Percentiles rank a stretch among this genome's conserved stretches.
Conservation (phyloP, 2,113 vertebrate species). For the Gallinago media region DNA sequence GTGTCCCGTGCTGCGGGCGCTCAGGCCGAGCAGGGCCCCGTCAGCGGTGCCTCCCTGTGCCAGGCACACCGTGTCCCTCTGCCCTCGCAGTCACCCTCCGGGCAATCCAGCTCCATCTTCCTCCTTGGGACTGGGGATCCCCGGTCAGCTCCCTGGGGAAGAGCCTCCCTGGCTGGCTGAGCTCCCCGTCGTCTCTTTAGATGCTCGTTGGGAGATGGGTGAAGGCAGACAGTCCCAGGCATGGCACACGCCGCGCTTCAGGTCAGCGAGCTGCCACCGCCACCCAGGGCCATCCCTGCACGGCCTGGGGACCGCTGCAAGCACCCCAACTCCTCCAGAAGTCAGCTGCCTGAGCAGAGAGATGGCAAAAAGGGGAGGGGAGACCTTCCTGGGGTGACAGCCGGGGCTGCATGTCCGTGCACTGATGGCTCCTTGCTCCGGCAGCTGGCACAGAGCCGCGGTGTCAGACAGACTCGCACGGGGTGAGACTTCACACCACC, state of each 20-base stretch:
- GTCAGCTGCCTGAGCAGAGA: neutral
- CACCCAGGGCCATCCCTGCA: neutral
- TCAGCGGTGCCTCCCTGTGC: fast-evolving
- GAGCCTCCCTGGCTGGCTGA: neutral
- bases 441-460: neutral
- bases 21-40: neutral
- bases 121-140: neutral
- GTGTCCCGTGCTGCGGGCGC: fast-evolving
- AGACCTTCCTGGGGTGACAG: neutral
- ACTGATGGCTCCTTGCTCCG: neutral
- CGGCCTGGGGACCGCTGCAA: fast-evolving
- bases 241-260: neutral
- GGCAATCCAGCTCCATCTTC: neutral
- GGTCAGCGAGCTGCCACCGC: neutral
- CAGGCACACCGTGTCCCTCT: fast-evolving
- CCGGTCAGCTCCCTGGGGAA: neutral
- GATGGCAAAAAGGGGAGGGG: neutral
- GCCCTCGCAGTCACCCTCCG: neutral
- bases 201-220: fast-evolving
- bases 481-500: neutral
- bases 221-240: neutral
- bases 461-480: neutral
- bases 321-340: neutral
- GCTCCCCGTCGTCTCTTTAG: neutral
- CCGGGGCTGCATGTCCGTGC: neutral